Base-by-base conservation (phyloP, 2,113 vertebrate genomes). In the Cacatua alba region DNA sequence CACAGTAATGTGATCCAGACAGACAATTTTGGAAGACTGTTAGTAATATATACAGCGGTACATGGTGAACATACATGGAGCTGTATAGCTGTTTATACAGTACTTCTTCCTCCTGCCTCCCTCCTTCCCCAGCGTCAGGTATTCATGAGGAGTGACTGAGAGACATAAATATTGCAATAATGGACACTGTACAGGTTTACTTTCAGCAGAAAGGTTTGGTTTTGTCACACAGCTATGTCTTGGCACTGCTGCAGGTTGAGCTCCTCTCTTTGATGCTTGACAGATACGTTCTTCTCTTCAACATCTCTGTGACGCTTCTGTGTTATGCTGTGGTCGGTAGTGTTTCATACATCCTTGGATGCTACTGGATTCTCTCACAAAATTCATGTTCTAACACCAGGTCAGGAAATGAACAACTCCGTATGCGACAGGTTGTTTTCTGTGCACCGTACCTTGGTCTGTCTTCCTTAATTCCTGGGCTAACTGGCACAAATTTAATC, bases 181-280 rank as follows among this genome's bases (percentile, higher is more conserved):
- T 51, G 26, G 49, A 79, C 39, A 69, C 39, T 48, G 60, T 69
- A 90, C 9, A 13, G 11, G 41, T 92, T 93, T 46, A 46, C 49
- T 94, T 95, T 81, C 26, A 68, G 77, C 65, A 96, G 78, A 78
- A 97, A 26, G 37, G 57, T 52, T 91, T 95, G 64, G 41, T 80
- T 90, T 64, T 89, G 44, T 74, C 82, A 77, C 87, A n/a, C 35
- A 90, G 71, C 91, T 70, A 55, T 31, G 1, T 60, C 77, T 87
- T 91, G 88, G 64, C 59, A 83, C 86, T 35, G 62, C 77, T 84
- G 60, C 46, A 29, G 90, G 68, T 79, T 13, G 43, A 92, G 33
- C 28, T 95, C 21, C 68, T 15, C 62, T 80, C 83, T 77, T 69
- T 44, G 41, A 83, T 3, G 15, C 83, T 71, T 67, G 89, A 86